These are phyloP conservation scores for Cassiopea andromeda DNA, from an alignment of 30 jellyfish, hydroid and myxozoan genomes.

Conservation along the genomic window DNA sequence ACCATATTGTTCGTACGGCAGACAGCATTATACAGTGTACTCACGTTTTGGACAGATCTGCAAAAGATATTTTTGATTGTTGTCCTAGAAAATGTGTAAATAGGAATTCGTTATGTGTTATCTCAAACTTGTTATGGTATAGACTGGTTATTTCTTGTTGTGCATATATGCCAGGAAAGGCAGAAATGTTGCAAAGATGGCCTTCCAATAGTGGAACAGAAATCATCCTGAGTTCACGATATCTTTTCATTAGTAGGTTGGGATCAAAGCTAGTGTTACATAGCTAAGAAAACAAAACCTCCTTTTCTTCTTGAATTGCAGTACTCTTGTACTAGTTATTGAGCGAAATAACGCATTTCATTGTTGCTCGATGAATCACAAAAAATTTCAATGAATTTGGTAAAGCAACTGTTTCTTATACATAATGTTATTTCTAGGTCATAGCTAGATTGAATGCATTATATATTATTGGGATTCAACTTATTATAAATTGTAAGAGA, in stretches of 20 bases:
- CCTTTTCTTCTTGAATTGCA: not conserved
- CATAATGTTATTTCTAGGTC: not conserved
- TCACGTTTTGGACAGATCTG: not conserved
- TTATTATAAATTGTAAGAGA: not conserved
- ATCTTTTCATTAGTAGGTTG: not conserved
- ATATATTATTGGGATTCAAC: not conserved
- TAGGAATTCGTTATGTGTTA: not conserved
- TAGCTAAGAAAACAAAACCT: not conserved
- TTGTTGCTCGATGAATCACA: not conserved
- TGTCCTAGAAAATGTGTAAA: not conserved
- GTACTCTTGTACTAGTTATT: not conserved
- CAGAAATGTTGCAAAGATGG: not conserved
- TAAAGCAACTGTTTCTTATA: not conserved
- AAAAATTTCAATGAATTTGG: not conserved
- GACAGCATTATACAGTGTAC: not conserved
- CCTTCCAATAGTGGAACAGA: not conserved
- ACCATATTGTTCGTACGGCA: constrained; percentile 10
- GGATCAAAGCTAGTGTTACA: not conserved
- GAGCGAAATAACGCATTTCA: not conserved
- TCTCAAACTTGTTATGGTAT: not conserved
- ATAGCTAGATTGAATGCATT: not conserved
- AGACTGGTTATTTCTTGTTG: not conserved
- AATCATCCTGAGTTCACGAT: not conserved
- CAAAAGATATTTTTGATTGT: not conserved
- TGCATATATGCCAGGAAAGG: not conserved